Percentiles rank a stretch among this genome's conserved stretches.
phyloP scores from a whole-genome alignment of 92 coral and sea anemone genomes.

The Pocillopora grandis region DNA sequence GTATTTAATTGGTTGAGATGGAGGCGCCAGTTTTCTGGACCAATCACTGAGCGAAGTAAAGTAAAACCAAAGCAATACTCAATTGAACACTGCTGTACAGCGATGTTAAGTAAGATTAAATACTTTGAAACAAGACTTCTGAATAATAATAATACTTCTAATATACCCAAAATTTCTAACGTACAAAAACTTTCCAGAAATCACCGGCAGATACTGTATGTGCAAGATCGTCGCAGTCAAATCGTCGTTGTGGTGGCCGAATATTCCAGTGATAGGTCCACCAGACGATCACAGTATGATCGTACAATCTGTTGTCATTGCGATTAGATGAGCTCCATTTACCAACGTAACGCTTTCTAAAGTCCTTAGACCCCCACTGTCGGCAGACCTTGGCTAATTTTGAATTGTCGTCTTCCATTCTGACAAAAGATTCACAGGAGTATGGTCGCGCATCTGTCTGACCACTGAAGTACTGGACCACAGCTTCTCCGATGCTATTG shows the following conservation, averaged over 20 bases:
- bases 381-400: conserved; percentile 2
- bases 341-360: not conserved
- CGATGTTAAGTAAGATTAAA: too few species aligned
- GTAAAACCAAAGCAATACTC: too few species aligned
- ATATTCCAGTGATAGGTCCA: conserved; percentile 15
- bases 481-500: conserved; percentile 26
- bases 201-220: not conserved
- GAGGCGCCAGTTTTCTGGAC: too few species aligned
- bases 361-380: conserved; percentile 11
- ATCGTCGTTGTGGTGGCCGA: not conserved
- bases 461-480: conserved; percentile 16
- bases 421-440: conserved; percentile 22
- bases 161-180: not conserved
- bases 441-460: too few species aligned
- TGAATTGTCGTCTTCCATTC: conserved; percentile 23
- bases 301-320: conserved; percentile 21
- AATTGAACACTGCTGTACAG: too few species aligned
- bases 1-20: too few species aligned
- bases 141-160: not conserved
- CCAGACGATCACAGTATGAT: conserved; percentile 23
- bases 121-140: too few species aligned
- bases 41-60: too few species aligned
- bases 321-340: not conserved
- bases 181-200: conserved; percentile 46
- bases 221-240: conserved; percentile 40